Percentiles rank a stretch among this genome's conserved stretches.
Evolutionary conservation across 2,888 invertebrate genomes (phyloP).

Genomic region (Erpobdella octoculata): DNA sequence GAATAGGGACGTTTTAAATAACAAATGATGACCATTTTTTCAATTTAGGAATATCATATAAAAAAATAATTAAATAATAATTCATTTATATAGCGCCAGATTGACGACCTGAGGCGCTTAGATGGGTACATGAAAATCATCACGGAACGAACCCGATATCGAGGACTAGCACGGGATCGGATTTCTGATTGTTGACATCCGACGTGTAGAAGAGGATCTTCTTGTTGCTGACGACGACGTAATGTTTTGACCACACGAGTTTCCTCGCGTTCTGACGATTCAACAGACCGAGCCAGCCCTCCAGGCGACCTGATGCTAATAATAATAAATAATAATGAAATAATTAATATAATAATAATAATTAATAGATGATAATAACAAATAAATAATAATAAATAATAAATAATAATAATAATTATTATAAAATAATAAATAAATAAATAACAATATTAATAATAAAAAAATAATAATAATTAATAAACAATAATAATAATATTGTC

Average conservation of each 20-base stretch:
- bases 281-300: conserved; percentile 91
- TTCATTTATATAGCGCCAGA: too few species aligned
- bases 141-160: conserved; percentile 83
- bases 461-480: too few species aligned
- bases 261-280: conserved; percentile 87
- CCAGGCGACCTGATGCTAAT: conserved; percentile 58
- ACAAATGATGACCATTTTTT: too few species aligned
- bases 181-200: conserved; percentile 84
- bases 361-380: too few species aligned
- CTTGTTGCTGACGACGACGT: conserved; percentile 88
- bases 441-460: too few species aligned
- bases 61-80: too few species aligned
- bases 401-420: not conserved
- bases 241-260: conserved; percentile 94
- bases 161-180: conserved; percentile 85
- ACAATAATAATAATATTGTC: too few species aligned
- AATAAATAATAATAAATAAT: not conserved
- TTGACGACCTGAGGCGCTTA: too few species aligned
- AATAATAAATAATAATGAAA: too few species aligned
- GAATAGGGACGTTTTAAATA: not conserved
- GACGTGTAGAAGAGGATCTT: conserved; percentile 91
- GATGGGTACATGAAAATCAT: too few species aligned
- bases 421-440: not conserved
- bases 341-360: too few species aligned
- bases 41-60: too few species aligned